Percentiles rank a stretch among this genome's conserved stretches.
phyloP scores from a whole-genome alignment of 2,797 vertebrate genomes.

The Trachurus trachurus region DNA sequence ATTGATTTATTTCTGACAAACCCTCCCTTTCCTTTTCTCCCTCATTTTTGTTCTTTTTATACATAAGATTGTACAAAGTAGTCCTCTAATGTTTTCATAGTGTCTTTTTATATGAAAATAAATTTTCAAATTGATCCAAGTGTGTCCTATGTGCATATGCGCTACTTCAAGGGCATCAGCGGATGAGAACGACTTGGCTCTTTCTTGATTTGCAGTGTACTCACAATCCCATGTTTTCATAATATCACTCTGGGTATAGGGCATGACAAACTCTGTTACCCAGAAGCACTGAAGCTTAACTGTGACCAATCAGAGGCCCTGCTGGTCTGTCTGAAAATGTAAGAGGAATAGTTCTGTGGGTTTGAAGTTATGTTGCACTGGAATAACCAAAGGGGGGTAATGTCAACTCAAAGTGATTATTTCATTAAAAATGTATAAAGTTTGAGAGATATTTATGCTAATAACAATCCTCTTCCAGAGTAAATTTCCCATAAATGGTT shows the following conservation, averaged over 20 bases:
- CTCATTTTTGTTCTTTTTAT: constrained; percentile 84
- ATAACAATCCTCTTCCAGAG: constrained; percentile 44
- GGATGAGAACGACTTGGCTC: constrained; percentile 22
- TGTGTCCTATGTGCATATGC: constrained; percentile 56
- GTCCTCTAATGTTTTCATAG: constrained; percentile 90
- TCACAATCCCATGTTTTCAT: constrained; percentile 60
- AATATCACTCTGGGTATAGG: constrained; percentile 59
- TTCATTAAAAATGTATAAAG: constrained; percentile 57
- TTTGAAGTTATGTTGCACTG: constrained; percentile 61
- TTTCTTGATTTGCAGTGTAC: constrained; percentile 55
- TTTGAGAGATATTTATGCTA: constrained; percentile 51
- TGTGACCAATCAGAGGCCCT: constrained; percentile 70
- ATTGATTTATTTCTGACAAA: constrained; percentile 67
- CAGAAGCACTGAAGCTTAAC: constrained; percentile 72
- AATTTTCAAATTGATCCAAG: constrained; percentile 84
- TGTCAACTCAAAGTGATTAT: constrained; percentile 67
- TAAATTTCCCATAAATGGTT: constrained; percentile 14
- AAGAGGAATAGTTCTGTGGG: constrained; percentile 46
- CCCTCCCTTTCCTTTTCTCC: constrained; percentile 60
- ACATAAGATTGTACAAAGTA: constrained; percentile 88
- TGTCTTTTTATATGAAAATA: constrained; percentile 90
- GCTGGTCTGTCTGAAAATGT: constrained; percentile 68
- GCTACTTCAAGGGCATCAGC: constrained; percentile 58
- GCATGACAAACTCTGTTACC: constrained; percentile 75
- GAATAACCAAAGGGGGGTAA: constrained; percentile 51